phyloP scores from a whole-genome alignment of 2,888 invertebrate genomes.

The Leistus spinibarbis region DNA sequence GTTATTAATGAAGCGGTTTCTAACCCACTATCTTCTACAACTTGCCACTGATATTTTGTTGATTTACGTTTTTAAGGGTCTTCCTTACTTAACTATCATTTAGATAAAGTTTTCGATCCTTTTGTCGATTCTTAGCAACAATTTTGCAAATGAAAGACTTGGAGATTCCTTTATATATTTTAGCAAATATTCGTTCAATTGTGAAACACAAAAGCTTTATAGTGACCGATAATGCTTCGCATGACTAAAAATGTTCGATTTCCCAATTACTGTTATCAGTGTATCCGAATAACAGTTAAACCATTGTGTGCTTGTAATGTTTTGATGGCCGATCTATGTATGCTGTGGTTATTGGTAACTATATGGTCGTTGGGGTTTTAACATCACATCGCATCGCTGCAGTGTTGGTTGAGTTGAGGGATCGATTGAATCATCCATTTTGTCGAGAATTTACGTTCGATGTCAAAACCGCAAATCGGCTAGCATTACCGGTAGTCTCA shows the following conservation, averaged over 20 bases:
- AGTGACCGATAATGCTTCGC: too few relatives aligned
- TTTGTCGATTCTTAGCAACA: too few relatives aligned
- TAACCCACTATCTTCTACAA: neutral
- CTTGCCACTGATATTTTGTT: neutral
- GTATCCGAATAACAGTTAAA: neutral
- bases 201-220: too few relatives aligned
- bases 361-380: neutral
- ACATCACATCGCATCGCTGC: neutral
- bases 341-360: neutral
- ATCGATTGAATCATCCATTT: conserved; percentile 36
- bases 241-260: neutral
- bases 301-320: neutral
- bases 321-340: neutral
- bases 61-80: too few relatives aligned
- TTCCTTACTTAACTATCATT: too few relatives aligned
- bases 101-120: too few relatives aligned
- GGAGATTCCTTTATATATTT: too few relatives aligned
- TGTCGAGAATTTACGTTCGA: conserved; percentile 30
- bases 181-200: too few relatives aligned
- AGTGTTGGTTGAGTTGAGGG: conserved; percentile 2
- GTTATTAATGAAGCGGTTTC: conserved; percentile 12
- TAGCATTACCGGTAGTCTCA: conserved; percentile 20
- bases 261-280: neutral
- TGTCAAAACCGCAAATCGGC: conserved; percentile 33
- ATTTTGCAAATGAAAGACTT: too few relatives aligned